phyloP scores from a whole-genome alignment of 2,797 vertebrate genomes.

The Darevskia nairensis region DNA sequence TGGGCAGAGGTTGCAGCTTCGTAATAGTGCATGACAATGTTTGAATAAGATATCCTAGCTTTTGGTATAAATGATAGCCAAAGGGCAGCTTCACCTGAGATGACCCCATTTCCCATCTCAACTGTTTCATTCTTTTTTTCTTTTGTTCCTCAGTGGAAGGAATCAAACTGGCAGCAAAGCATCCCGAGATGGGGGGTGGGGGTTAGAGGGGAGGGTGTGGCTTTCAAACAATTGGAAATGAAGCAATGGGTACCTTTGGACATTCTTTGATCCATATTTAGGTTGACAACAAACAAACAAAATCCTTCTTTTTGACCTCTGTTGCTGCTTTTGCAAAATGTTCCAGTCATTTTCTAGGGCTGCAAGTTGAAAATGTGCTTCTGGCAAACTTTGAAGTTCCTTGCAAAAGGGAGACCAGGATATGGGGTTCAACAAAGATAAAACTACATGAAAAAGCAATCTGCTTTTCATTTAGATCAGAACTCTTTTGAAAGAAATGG shows the following conservation, averaged over 20 bases:
- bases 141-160: background rate
- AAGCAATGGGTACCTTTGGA: background rate
- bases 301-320: conserved; percentile 2
- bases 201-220: background rate
- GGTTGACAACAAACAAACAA: conserved; percentile 15
- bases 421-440: background rate
- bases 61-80: background rate
- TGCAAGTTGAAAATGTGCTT: conserved; percentile 28
- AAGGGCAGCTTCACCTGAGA: background rate
- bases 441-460: conserved; percentile 11
- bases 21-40: too few species aligned
- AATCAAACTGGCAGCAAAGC: background rate
- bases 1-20: background rate
- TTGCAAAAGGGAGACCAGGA: conserved; percentile 22
- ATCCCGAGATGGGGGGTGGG: background rate
- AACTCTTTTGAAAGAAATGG: background rate
- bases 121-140: background rate
- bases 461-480: background rate
- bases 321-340: conserved; percentile 52
- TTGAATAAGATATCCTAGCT: too few species aligned
- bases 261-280: conserved; percentile 45
- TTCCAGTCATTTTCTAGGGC: conserved; percentile 40
- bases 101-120: background rate
- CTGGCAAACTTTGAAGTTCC: conserved; percentile 40
- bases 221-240: background rate